Evolutionary conservation across 1,140 invertebrate genomes (phyloP), one percentile per base, ranked within the genome.

Genomic region (Tetraneura akinire): DNA sequence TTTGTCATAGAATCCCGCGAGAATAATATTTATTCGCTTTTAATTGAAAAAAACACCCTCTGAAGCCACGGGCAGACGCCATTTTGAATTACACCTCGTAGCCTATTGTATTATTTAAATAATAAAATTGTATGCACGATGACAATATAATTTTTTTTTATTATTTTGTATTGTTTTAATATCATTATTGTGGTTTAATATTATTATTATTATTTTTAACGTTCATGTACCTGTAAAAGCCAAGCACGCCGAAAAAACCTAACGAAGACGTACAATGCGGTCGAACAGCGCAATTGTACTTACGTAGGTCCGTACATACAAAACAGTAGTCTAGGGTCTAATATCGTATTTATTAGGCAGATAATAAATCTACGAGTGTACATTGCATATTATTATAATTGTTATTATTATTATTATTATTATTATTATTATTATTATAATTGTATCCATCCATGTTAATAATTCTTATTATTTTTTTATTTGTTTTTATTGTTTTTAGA

Each of bases 11-110:
- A 71, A 71, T 51, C 66, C 66, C 66, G 66, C 47, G 68, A 71
- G 23, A 71, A 71, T 51, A 49, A 71, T 71, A 29, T 71, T 71
- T 71, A 71, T 71, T 49, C 68, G 68, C 68, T 71, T 71, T 71
- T 71, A 51, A 51, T 71, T 71, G 23, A 71, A 71, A 71, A 71
- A 71, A 71, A 71, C 68, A 51, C 45, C 16, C 68, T 71, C 68
- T 51, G 26, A 71, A 10, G 47, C 68, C 45, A 71, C 45, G 29
- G 68, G 45, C 66, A 9, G 42, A 68, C 13, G 42, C 66, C 66
- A 47, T 68, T 68, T 68, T 68, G 66, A 68, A 47, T 21, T 68
- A 71, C 68, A 51, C 68, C 68, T 51, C 23, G 68, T 71, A 71
- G 68, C 47, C 45, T 23, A 51, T 49, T 71, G 68, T 71, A 29